phyloP scores from a whole-genome alignment of 2,113 vertebrate species.

The Nesogale talazaci region DNA sequence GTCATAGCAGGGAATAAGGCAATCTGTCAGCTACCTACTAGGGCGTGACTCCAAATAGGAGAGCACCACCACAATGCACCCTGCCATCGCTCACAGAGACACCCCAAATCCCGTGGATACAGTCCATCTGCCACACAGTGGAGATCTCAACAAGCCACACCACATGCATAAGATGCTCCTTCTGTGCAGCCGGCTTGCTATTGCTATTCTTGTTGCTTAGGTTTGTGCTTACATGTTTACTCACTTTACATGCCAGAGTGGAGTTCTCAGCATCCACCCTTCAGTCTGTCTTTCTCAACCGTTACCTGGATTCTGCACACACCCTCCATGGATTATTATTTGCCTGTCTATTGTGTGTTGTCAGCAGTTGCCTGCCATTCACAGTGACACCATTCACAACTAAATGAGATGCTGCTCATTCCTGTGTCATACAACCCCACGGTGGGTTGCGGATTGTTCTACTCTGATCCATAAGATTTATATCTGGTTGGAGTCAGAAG shows the following conservation, averaged over 20 bases:
- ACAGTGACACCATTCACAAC: background rate
- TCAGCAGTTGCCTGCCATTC: background rate
- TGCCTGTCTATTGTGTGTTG: background rate
- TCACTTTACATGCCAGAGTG: background rate
- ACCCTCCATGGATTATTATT: background rate
- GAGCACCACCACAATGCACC: fast-evolving
- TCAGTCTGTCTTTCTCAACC: background rate
- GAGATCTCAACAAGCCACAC: background rate
- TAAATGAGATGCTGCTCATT: background rate
- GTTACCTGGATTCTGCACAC: background rate
- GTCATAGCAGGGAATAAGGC: background rate
- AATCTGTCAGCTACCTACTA: background rate
- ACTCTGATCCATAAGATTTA: background rate
- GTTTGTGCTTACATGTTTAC: background rate
- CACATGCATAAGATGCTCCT: fast-evolving
- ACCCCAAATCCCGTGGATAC: background rate
- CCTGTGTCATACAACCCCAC: background rate
- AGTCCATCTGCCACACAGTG: no score
- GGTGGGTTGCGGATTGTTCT: background rate
- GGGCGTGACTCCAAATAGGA: background rate
- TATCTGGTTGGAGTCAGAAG: background rate
- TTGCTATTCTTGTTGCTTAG: background rate
- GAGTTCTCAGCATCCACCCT: constrained; percentile 9
- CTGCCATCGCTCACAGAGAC: background rate
- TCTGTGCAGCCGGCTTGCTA: background rate